phyloP scores from a whole-genome alignment of 1,140 invertebrate genomes.

The Mactra quadrangularis region DNA sequence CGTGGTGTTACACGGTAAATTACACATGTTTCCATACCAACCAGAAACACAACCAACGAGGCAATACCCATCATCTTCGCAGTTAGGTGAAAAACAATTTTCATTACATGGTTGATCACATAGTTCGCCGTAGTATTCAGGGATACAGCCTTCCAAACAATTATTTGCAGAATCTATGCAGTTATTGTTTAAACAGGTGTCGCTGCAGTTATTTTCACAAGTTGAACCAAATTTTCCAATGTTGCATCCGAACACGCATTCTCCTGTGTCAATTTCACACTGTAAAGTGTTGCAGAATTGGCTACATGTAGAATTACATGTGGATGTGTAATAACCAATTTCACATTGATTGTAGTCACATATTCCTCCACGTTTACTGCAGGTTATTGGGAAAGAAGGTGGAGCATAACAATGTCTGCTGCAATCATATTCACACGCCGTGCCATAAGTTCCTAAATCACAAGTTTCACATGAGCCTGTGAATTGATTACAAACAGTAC shows the following conservation, averaged over 20 bases:
- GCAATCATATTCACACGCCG: conserved; percentile 28
- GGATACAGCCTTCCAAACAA: conserved; percentile 28
- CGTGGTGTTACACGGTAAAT: conserved; percentile 18
- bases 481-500: conserved; percentile 19
- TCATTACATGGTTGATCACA: conserved; percentile 47
- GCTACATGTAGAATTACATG: conserved; percentile 13
- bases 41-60: conserved; percentile 12
- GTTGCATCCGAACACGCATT: conserved; percentile 36
- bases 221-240: conserved; percentile 42
- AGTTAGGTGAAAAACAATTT: conserved; percentile 18
- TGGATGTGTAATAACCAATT: conserved; percentile 20
- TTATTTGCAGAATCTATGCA: conserved; percentile 1
- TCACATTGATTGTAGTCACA: conserved; percentile 33
- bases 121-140: conserved; percentile 30
- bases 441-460: conserved; percentile 35
- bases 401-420: conserved; percentile 13
- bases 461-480: conserved; percentile 44
- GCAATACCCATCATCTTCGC: conserved; percentile 36
- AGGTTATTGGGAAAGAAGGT: background rate
- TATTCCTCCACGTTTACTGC: conserved; percentile 6
- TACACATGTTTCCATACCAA: conserved; percentile 34
- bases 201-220: conserved; percentile 31
- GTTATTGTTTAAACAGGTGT: conserved; percentile 37
- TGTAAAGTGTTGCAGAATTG: background rate
- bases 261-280: conserved; percentile 36